Evolutionary conservation across 2,113 vertebrate species (phyloP).

Genomic region (Crocuta crocuta): DNA sequence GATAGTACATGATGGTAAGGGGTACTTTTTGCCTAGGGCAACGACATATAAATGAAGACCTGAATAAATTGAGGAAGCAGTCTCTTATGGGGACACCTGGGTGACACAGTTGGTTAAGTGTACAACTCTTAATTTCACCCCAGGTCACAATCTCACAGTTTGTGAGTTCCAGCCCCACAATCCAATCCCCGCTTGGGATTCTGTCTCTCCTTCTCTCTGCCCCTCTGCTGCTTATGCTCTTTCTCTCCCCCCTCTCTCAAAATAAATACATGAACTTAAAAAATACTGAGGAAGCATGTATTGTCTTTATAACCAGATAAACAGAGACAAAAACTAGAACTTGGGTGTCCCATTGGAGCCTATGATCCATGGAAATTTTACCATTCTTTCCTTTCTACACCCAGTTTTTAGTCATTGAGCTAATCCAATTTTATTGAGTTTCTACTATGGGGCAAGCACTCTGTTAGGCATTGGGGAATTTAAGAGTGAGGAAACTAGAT

Average conservation of each 20-base stretch:
- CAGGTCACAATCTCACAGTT: too few species aligned
- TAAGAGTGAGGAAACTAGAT: background rate
- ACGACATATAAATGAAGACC: background rate
- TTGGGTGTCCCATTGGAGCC: fast-evolving
- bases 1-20: background rate
- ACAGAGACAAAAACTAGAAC: background rate
- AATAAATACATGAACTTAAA: too few species aligned
- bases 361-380: background rate
- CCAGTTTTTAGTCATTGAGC: background rate
- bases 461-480: background rate
- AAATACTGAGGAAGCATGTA: background rate
- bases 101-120: too few species aligned
- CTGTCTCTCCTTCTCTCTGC: too few species aligned
- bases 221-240: too few species aligned
- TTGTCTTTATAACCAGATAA: background rate
- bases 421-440: background rate
- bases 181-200: too few species aligned
- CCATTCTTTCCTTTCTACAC: background rate
- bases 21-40: background rate
- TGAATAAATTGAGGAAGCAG: background rate
- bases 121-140: too few species aligned
- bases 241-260: too few species aligned
- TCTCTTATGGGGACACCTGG: too few species aligned
- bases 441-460: background rate
- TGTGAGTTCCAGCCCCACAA: too few species aligned